These are phyloP conservation scores for Thera obeliscata DNA, from an alignment of 2,888 invertebrate genomes.

Conservation along the genomic window DNA sequence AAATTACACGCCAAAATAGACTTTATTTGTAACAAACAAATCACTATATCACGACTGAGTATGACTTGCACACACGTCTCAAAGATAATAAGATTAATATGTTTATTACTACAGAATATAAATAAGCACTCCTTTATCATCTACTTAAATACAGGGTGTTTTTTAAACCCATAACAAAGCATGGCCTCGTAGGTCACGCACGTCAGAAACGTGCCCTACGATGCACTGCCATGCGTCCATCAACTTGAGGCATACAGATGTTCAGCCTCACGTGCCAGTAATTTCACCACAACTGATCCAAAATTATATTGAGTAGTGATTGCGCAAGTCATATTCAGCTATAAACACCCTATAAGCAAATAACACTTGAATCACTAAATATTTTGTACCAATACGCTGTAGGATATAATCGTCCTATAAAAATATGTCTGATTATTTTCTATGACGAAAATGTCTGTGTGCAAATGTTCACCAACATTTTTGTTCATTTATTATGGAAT, in stretches of 20 bases:
- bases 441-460: not conserved
- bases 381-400: constrained; percentile 62
- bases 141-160: no score
- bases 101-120: not conserved
- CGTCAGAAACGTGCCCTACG: no score
- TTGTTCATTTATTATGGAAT: not conserved
- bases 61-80: constrained; percentile 11
- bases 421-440: constrained; percentile 25
- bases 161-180: no score
- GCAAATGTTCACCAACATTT: not conserved
- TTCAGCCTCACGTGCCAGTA: no score
- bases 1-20: constrained; percentile 60
- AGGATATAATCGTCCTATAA: constrained; percentile 35
- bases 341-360: constrained; percentile 1
- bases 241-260: no score
- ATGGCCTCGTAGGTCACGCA: no score
- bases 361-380: constrained; percentile 40
- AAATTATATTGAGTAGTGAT: constrained; percentile 4
- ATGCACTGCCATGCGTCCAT: no score
- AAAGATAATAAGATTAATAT: not conserved
- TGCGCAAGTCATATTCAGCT: constrained; percentile 28
- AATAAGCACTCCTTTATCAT: not conserved
- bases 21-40: constrained; percentile 44
- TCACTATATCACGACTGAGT: constrained; percentile 26
- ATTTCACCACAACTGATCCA: no score